Percentiles rank a stretch among this genome's conserved stretches.
These are phyloP conservation scores for Heliothis subflexa DNA, from an alignment of 1,140 invertebrate genomes.

Conservation along the genomic window DNA sequence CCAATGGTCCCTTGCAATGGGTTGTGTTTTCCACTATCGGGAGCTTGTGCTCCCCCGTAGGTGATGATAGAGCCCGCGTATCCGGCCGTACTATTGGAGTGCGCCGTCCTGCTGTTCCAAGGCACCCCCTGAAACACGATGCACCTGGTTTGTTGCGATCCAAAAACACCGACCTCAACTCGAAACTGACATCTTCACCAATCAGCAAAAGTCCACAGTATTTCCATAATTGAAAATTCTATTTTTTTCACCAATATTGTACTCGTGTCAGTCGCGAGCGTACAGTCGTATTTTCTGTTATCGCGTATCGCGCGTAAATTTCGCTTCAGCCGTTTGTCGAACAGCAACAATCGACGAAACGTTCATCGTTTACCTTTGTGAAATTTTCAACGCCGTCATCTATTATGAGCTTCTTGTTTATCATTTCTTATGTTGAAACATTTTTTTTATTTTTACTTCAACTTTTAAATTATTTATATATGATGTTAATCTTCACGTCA, in stretches of 20 bases:
- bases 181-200: constrained; percentile 44
- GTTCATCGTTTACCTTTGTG: constrained; percentile 61
- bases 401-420: constrained; percentile 35
- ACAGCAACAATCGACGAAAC: constrained; percentile 74
- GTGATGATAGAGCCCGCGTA: constrained; percentile 72
- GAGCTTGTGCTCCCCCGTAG: constrained; percentile 78
- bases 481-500: constrained; percentile 28
- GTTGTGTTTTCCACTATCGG: constrained; percentile 77
- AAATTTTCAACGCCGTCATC: constrained; percentile 32
- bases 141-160: constrained; percentile 72
- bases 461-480: constrained; percentile 35
- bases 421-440: constrained; percentile 7
- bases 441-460: constrained; percentile 40
- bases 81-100: constrained; percentile 78
- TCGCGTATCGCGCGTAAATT: constrained; percentile 68
- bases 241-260: constrained; percentile 54
- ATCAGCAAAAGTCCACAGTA: constrained; percentile 16
- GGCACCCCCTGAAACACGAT: constrained; percentile 80
- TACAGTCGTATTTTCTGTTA: constrained; percentile 64
- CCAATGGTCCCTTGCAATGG: constrained; percentile 79
- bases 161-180: constrained; percentile 49
- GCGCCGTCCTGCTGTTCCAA: constrained; percentile 81
- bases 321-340: constrained; percentile 59
- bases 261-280: constrained; percentile 58
- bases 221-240: constrained; percentile 17